A percentile compares a stretch with the other conserved stretches of the same genome.
phyloP scores from a whole-genome alignment of 1,140 invertebrate genomes.

The Bilobella aurantiaca region DNA sequence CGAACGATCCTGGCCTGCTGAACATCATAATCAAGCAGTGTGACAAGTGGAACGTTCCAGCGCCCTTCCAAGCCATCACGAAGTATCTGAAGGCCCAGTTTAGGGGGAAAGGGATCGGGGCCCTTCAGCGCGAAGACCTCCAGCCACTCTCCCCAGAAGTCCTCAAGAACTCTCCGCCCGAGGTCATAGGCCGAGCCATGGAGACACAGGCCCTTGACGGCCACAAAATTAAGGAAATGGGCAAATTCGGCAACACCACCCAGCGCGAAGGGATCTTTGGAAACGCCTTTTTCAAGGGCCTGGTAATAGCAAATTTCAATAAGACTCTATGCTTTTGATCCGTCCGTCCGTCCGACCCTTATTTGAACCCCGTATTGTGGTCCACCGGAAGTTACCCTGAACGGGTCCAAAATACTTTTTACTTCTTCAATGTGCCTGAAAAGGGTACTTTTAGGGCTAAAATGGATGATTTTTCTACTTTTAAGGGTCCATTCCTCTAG shows the following conservation, averaged over 20 bases:
- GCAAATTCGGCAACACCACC: slow-evolving; percentile 10
- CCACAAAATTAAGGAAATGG: neutral
- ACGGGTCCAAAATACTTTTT: no score
- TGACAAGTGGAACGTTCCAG: slow-evolving; percentile 29
- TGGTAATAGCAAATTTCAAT: no score
- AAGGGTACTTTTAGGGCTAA: no score
- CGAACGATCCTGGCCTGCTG: slow-evolving; percentile 3
- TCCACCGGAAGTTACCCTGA: no score
- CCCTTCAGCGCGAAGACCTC: slow-evolving; percentile 10
- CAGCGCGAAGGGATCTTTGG: slow-evolving; percentile 1
- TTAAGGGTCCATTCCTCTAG: neutral
- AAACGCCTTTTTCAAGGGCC: slow-evolving; percentile 24
- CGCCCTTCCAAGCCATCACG: slow-evolving; percentile 23
- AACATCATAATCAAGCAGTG: slow-evolving; percentile 17
- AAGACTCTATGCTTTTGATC: no score
- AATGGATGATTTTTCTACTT: no score
- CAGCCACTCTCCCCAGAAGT: slow-evolving; percentile 11
- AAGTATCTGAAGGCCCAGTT: slow-evolving; percentile 8
- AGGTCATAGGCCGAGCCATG: slow-evolving; percentile 20
- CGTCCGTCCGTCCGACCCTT: no score
- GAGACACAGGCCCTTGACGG: slow-evolving; percentile 11
- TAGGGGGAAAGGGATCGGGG: neutral
- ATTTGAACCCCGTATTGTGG: no score
- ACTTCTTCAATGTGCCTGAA: no score
- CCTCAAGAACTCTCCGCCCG: slow-evolving; percentile 26